Evolutionary conservation across 2,888 invertebrate species (phyloP), one percentile per base, ranked within the genome.

Genomic region (Tachystola acroxantha): DNA sequence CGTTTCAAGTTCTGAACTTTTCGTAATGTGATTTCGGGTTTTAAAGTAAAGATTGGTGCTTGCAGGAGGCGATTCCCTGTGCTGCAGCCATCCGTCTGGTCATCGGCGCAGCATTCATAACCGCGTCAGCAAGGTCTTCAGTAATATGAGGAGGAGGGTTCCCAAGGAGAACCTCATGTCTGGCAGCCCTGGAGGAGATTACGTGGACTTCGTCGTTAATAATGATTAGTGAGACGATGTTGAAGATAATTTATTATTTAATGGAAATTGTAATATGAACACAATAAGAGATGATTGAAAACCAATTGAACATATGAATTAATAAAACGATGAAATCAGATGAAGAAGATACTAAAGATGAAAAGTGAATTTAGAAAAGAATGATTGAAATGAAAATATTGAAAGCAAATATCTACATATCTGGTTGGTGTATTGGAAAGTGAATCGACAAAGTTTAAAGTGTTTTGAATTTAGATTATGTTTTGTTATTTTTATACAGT

Each of bases 51-150:
- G 64, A 72, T 78, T 79, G 78, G 73, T 68, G 41, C 22, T 81
- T 86, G 81, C 84, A 85, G 82, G 81, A 68, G 86, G 84, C 61
- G 86, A 77, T 60, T 51, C 68, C 36, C 38, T 67, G 46, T 68
- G 69, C 64, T 70, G 69, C 46, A 42, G 49, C 11, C 68, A 68
- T 27, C 72, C 71, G 1, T 53, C 74, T 33, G 85, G 82, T 2
- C 85, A 84, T 33, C 76, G 84, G 25, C 54, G 77, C 38, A 68
- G 55, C 33, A 55, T 86, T 0, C 84, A 82, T 46, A 68, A 64
- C 36, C 55, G 55, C 25, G 61, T 86, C 4, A 56, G 66, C 40
- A 71, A 52, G 51, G 61, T 86, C 13, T 32, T 28, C 24, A 50
- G 64, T 4, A 53, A 56, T 24, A 40, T 84, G 57, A 67, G 64